Evolutionary conservation across 2,797 vertebrate genomes (phyloP).

Genomic region (Brachymystax lenok): DNA sequence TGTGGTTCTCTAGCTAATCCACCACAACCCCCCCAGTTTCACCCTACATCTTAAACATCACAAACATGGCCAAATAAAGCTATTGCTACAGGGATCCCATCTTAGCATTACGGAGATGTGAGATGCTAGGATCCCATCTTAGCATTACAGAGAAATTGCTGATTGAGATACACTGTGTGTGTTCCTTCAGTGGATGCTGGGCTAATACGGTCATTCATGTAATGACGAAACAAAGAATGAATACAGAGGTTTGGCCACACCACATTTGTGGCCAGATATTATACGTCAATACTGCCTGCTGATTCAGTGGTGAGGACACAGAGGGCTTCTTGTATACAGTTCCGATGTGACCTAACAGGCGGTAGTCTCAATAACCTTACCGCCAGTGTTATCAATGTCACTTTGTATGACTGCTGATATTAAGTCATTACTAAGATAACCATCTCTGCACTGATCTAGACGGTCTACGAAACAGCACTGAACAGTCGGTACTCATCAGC

Average conservation of each 20-base stretch:
- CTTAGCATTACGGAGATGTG: background rate
- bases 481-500: background rate
- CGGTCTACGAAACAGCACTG: background rate
- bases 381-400: conserved; percentile 46
- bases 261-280: conserved; percentile 9
- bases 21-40: background rate
- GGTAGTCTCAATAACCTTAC: conserved; percentile 50
- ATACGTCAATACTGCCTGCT: conserved; percentile 26
- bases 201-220: conserved; percentile 3
- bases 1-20: background rate
- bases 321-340: conserved; percentile 25
- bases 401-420: conserved; percentile 49
- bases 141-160: background rate
- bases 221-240: background rate
- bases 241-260: conserved; percentile 6
- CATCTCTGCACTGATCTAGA: conserved; percentile 37
- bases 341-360: conserved; percentile 44
- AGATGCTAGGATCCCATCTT: background rate
- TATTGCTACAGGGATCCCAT: background rate
- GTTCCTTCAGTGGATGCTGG: background rate
- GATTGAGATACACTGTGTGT: background rate
- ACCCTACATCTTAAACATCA: conserved; percentile 21
- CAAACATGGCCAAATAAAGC: conserved; percentile 2
- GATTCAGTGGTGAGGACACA: conserved; percentile 6
- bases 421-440: conserved; percentile 48